Percentiles rank a stretch among this genome's conserved stretches.
These are phyloP conservation scores for Limosa lapponica DNA, from an alignment of 2,797 vertebrate genomes.

Conservation along the genomic window DNA sequence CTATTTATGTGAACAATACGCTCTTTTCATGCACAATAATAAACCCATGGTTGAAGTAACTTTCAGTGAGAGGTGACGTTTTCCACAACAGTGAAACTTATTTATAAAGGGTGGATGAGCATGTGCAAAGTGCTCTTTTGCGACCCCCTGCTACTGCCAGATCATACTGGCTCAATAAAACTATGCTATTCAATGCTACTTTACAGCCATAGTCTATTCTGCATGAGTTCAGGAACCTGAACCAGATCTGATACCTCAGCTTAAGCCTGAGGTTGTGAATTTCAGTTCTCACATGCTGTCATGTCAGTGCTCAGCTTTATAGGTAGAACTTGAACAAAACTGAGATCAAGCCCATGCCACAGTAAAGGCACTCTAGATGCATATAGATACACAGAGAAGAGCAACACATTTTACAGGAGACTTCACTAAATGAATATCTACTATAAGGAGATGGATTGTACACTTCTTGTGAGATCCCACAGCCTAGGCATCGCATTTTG, in stretches of 20 bases:
- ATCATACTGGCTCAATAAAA: neutral
- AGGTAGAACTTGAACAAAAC: neutral
- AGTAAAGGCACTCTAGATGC: neutral
- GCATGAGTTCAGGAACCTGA: neutral
- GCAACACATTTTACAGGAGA: fast-evolving
- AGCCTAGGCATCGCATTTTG: neutral
- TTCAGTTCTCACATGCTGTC: neutral
- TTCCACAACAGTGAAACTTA: neutral
- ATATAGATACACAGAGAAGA: neutral
- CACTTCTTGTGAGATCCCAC: neutral
- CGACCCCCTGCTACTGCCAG: neutral
- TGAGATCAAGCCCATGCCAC: neutral
- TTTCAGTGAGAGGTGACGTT: neutral
- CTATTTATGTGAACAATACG: neutral
- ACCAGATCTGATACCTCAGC: neutral
- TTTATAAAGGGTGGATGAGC: neutral
- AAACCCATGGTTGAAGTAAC: neutral
- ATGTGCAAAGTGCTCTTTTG: neutral
- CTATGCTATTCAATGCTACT: neutral
- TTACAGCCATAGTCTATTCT: neutral
- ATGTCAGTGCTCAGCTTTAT: neutral
- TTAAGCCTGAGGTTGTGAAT: neutral
- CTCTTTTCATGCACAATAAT: neutral
- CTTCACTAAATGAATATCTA: neutral
- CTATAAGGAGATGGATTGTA: neutral